Base-by-base conservation (phyloP, 2,888 invertebrate species). In the Pinctada fucata region DNA sequence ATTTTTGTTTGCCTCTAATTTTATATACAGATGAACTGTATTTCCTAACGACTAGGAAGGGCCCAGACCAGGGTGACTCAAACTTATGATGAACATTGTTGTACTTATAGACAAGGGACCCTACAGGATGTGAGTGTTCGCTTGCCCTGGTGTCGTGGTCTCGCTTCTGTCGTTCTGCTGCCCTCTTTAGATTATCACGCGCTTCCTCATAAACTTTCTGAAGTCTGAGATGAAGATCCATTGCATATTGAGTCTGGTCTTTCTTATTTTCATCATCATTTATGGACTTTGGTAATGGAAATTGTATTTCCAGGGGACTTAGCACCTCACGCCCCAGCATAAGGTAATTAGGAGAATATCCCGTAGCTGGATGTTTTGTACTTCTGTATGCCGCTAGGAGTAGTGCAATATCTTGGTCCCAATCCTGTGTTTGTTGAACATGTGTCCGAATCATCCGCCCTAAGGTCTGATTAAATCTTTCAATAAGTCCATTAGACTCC, bases 291-390 rank as follows among this genome's bases (percentile, higher is more conserved):
- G 10, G 5, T 8, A 52, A 8, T 52, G 58, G 58, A 52, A 52
- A 52, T 52, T 52, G 58, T 48, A 81, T 45, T 31, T 79, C 75
- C 10, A n/a, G 8, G 10, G 76, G 79, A 13, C 72, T 3, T 10
- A 8, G 74, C 10, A 75, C 75, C 69, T 82, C 75, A 10, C 76
- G 58, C 4, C 82, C 79, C 13, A 80, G 70, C 82, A 82, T 80
- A 31, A 82, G n/a, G 13, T 50, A 31, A 72, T 81, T 81, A 4
- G 79, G 81, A 6, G 69, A 74, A 49, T 70, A 82, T 10, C 80
- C 75, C 16, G 81, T 82, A 8, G 76, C 31, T 58, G 73, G 76
- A 49, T 81, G 66, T 8, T 58, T n/a, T 6, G 72, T 74, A 16
- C 72, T 72, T 52, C 80, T 52, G 16, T 76, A 78, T 45, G 80